These are phyloP conservation scores for Menidia beryllina DNA, from an alignment of 2,113 vertebrate species.

Conservation along the genomic window DNA sequence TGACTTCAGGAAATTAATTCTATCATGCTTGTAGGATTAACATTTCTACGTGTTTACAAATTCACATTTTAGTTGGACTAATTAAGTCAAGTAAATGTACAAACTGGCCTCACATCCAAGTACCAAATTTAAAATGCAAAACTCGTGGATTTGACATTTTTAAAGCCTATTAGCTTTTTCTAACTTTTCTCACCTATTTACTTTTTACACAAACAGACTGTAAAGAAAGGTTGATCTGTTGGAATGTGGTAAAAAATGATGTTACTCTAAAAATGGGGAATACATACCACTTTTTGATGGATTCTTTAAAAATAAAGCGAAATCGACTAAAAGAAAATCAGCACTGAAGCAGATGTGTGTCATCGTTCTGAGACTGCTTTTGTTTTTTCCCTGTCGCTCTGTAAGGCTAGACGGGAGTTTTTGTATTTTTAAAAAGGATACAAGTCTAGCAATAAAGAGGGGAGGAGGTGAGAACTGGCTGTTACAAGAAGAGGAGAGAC, in stretches of 20 bases:
- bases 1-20: neutral
- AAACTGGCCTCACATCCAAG: no score
- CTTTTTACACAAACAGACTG: no score
- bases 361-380: neutral
- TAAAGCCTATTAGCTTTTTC: no score
- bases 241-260: neutral
- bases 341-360: neutral
- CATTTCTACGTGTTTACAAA: neutral
- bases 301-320: neutral
- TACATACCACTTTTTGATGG: no score
- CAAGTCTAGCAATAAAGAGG: neutral
- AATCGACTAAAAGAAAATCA: neutral
- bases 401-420: slow-evolving; percentile 7
- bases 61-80: neutral
- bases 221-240: no score
- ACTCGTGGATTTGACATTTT: no score
- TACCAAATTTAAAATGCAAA: no score
- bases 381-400: neutral
- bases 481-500: slow-evolving; percentile 12
- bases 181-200: no score
- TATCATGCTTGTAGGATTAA: neutral
- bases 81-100: no score
- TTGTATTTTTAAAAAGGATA: slow-evolving; percentile 9
- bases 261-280: no score
- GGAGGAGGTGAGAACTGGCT: slow-evolving; percentile 4